Base-by-base conservation (phyloP, 2,797 vertebrate species). In the Sebastes matsubarae region DNA sequence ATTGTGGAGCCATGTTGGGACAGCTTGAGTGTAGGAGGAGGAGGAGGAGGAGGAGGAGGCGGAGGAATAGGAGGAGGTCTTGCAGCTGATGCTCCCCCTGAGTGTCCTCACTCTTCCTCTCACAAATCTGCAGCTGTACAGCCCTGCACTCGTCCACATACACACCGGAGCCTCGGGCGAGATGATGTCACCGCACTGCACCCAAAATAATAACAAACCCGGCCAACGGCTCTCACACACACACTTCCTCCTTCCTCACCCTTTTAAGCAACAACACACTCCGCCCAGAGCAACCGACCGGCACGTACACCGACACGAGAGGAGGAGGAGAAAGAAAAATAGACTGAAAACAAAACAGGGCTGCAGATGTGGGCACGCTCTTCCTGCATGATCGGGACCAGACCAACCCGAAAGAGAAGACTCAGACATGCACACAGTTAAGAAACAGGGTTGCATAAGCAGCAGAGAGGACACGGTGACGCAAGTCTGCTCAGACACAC, bases 171-270 rank as follows among this genome's bases (percentile, higher is more conserved):
- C 67, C 70, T 46, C 7, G 1, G 60, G 57, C 10, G 25, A 69
- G 72, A 84, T 92, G 92, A 93, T 82, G 90, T 93, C 91, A 94
- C 77, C 71, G 30, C 57, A 38, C 89, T 94, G 89, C 91, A 88
- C 89, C 88, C 87, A 85, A 92, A 94, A 94, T 75, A 91, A 94
- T 84, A 92, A 93, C 89, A 95, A 90, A 88, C 86, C 68, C 22
- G 1, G 14, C 63, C 7, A 16, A 38, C 20, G 7, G 68, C 34
- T 5, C 71, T 18, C 67, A 13, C 54, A 18, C 55, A 22, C 32
- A 52, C 73, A 54, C 79, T 66, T 66, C 14, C 63, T 65, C 11
- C 60, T 83, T 57, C 76, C 73, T 46, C 61, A 3, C 27, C 82
- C 59, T 65, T 65, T 52, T 46, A 20, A n/a, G 76, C 75, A 57